Percentiles rank a stretch among this genome's conserved stretches.
These are phyloP conservation scores for Ganaspis brasiliensis DNA, from an alignment of 2,888 invertebrate genomes.

Conservation along the genomic window DNA sequence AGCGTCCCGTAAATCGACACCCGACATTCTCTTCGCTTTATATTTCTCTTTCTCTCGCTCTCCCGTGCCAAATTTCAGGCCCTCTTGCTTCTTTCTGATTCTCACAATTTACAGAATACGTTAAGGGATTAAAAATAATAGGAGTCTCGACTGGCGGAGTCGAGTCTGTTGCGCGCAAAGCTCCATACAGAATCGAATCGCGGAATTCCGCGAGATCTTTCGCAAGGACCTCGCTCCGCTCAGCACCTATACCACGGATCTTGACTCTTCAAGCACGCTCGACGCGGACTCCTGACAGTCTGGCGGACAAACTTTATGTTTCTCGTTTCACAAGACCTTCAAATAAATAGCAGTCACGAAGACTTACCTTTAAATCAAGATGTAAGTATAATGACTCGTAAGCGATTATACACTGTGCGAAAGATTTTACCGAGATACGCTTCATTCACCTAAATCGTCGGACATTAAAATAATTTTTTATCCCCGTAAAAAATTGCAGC, in stretches of 20 bases:
- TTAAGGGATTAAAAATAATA: slow-evolving; percentile 77
- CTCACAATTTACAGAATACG: slow-evolving; percentile 62
- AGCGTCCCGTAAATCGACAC: slow-evolving; percentile 81
- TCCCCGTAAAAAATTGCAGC: too few relatives aligned
- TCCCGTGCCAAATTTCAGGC: slow-evolving; percentile 40
- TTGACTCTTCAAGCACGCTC: slow-evolving; percentile 31
- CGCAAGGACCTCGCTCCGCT: slow-evolving; percentile 53
- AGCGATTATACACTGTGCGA: slow-evolving; percentile 38
- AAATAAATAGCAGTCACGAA: slow-evolving; percentile 40
- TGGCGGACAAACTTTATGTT: slow-evolving; percentile 40
- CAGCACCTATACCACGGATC: slow-evolving; percentile 10
- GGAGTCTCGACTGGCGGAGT: slow-evolving; percentile 56
- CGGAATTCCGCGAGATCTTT: slow-evolving; percentile 66
- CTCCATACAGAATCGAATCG: slow-evolving; percentile 50
- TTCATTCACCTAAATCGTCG: slow-evolving; percentile 33
- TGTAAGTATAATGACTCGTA: slow-evolving; percentile 42
- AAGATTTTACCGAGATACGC: slow-evolving; percentile 32
- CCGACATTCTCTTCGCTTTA: slow-evolving; percentile 78
- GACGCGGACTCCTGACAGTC: slow-evolving; percentile 39
- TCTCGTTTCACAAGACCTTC: slow-evolving; percentile 41
- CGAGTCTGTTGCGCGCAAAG: slow-evolving; percentile 48
- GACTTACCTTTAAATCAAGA: slow-evolving; percentile 41
- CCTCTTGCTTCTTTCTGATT: slow-evolving; percentile 51
- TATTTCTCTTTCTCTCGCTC: slow-evolving; percentile 62
- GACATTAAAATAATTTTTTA: slow-evolving; percentile 15